A percentile compares a stretch with the other conserved stretches of the same genome.
phyloP scores from a whole-genome alignment of 2,113 vertebrate species.

The Lophura nycthemera region DNA sequence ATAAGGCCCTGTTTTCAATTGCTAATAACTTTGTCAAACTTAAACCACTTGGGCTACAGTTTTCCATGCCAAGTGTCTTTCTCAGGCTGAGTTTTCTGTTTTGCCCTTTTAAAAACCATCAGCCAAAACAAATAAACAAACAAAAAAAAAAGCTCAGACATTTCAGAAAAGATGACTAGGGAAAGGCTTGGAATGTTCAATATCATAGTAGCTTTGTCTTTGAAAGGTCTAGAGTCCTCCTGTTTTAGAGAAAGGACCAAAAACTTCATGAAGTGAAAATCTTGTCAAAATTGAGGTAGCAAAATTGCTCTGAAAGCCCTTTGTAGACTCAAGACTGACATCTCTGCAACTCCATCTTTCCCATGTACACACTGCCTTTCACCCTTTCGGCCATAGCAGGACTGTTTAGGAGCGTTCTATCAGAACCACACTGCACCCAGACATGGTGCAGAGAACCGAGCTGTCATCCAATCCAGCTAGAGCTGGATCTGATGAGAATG shows the following conservation, averaged over 20 bases:
- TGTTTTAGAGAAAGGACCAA: not conserved
- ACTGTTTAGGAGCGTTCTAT: not conserved
- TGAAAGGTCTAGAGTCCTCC: not conserved
- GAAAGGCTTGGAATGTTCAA: not conserved
- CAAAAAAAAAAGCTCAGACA: conserved; percentile 19
- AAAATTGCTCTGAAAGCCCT: not conserved
- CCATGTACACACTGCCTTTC: accelerated
- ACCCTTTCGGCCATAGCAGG: not conserved
- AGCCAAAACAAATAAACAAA: not conserved
- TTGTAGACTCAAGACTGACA: not conserved
- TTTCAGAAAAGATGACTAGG: not conserved
- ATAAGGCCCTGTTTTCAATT: conserved; percentile 67
- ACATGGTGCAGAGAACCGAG: not conserved
- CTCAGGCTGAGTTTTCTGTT: conserved; percentile 43
- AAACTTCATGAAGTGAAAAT: not conserved
- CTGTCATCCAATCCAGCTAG: not conserved
- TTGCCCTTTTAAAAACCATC: not conserved
- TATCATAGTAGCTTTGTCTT: not conserved
- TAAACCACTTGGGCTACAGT: conserved; percentile 58
- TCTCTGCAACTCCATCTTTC: not conserved
- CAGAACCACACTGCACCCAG: not conserved
- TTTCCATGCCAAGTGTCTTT: conserved; percentile 49
- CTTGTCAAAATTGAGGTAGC: not conserved
- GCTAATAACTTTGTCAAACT: conserved; percentile 64
- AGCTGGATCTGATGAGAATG: not conserved